Base-by-base conservation (phyloP, 2,888 invertebrate genomes). In the Lathronympha strigana region DNA sequence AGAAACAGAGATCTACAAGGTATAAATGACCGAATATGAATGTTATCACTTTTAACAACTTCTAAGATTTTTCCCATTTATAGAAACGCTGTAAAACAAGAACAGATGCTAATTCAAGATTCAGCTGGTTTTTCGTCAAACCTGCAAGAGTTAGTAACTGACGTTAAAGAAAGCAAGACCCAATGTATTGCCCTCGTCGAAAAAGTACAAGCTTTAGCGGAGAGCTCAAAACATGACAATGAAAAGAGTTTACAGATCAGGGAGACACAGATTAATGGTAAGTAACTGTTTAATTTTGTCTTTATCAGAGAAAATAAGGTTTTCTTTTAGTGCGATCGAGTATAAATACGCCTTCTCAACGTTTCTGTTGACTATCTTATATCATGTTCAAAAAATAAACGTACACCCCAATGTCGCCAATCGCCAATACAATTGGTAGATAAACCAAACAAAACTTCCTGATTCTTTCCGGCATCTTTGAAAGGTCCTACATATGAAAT, bases 221-320 rank as follows among this genome's bases (percentile, higher is more conserved):
- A 90, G 28, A 83, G 86, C 25, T 81, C 92, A 2, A 88, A 90
- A 66, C 74, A 76, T 15, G 90, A 92, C n/a, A 81, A 83, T 50
- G 93, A 93, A 66, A 90, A 83, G 67, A 88, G 90, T 51, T 73
- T 94, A 38, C 89, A 90, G 73, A 79, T 85, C 0, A 92, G 93
- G 75, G 94, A 94, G 81, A 82, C 87, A 6, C 94, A 94, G 74
- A 86, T 94, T 33, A 87, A 83, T 75, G 86, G 94, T 94, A 75
- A 61, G 31, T n/a, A n/a, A n/a, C 33, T 15, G 5, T 40, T 40
- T 0, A n/a, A 36, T 36, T 38, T 36, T 36, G 13, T 36, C n/a
- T 13, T 5, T 36, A n/a, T 36, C 8, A 4, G 36, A 36, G n/a
- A 5, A 36, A 36, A n/a, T n/a, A n/a, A n/a, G n/a, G n/a, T n/a